Base-by-base conservation (phyloP, 1,140 invertebrate species). In the Heliconius congener region DNA sequence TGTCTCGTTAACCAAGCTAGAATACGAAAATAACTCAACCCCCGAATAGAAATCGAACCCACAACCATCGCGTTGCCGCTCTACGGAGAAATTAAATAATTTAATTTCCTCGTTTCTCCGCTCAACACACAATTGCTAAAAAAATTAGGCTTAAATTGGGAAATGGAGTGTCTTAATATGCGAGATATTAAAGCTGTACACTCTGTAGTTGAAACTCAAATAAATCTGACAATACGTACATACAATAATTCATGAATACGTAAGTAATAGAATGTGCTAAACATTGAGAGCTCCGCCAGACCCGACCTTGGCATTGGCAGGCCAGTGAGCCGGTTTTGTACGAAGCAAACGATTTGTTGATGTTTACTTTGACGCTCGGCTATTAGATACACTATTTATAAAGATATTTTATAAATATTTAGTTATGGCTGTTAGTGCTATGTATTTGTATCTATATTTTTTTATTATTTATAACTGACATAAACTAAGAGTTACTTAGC, bases 251-350 rank as follows among this genome's bases (percentile, higher is more conserved):
- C 8, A 66, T 13, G 60, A 66, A 66, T 30, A 66, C 27, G 23
- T 8, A 27, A 23, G n/a, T 57, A 11, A 5, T 30, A 27, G 60
- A 66, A 66, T 66, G 60, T 66, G 27, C 60, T 66, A 66, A 66
- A 66, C 60, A 27, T 11, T 13, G 27, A 66, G 60, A 66, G n/a
- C 11, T 30, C 16, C 23, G 23, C 13, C 27, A 66, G n/a, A 66
- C 23, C 23, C 60, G 60, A 66, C 60, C 60, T 66, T 66, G 60
- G 60, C 60, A 66, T 27, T 66, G 60, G 60, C 60, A 66, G 23
- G 23, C 60, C 60, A 66, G 9, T 16, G 60, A 30, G 60, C 60
- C 60, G 60, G 60, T 66, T 66, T 66, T 18, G n/a, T 5, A 57
- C 19, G n/a, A n/a, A 46, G 6, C 55, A 57, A 57, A 57, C 55